These are phyloP conservation scores for Clitarchus hookeri DNA, from an alignment of 2,888 invertebrate genomes.

Conservation along the genomic window DNA sequence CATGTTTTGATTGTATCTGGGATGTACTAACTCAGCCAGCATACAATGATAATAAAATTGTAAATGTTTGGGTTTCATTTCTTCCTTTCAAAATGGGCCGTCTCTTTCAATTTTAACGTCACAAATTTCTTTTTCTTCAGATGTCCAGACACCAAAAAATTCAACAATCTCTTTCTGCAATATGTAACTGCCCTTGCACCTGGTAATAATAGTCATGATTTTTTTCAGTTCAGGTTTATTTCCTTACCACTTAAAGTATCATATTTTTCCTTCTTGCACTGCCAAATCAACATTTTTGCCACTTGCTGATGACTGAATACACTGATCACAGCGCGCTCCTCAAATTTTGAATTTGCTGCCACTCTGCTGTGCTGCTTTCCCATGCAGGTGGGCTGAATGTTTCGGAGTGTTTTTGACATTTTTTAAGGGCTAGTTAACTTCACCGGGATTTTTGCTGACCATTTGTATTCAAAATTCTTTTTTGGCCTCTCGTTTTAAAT, in stretches of 20 bases:
- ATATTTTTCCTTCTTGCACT: constrained; percentile 20
- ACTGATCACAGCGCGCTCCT: too few relatives aligned
- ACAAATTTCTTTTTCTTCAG: background rate
- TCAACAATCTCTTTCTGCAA: constrained; percentile 22
- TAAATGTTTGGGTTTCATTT: background rate
- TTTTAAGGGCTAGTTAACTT: too few relatives aligned
- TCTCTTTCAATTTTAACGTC: constrained; percentile 8
- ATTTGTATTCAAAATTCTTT: too few relatives aligned
- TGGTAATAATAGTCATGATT: constrained; percentile 21
- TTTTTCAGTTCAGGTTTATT: background rate
- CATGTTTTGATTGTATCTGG: background rate
- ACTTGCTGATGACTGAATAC: constrained; percentile 30
- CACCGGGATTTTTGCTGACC: too few relatives aligned
- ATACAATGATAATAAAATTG: constrained; percentile 2
- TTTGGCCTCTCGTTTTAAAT: too few relatives aligned
- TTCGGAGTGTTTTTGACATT: too few relatives aligned
- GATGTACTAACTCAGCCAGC: background rate
- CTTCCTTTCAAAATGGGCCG: background rate
- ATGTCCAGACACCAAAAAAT: constrained; percentile 23
- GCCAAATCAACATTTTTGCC: constrained; percentile 35
- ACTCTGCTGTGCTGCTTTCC: too few relatives aligned
- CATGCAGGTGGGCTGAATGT: too few relatives aligned
- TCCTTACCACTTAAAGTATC: too few relatives aligned
- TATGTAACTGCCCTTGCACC: constrained; percentile 33
- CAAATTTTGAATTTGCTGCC: too few relatives aligned